Conservation (phyloP, 53 echinoderm and acorn worm genomes). For the Crossaster papposus region DNA sequence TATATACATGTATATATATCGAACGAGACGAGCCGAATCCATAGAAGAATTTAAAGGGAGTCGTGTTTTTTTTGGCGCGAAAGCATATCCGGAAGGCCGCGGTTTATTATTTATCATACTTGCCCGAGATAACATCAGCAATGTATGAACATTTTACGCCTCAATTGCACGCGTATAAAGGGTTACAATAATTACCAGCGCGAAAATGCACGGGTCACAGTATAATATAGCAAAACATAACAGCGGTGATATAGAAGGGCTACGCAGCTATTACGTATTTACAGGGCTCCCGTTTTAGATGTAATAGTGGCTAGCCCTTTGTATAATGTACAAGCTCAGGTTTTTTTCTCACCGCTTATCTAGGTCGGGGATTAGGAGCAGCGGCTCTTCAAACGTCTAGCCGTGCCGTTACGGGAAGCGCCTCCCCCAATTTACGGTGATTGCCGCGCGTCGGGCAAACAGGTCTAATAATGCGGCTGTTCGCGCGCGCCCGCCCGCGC, state of each 20-base stretch:
- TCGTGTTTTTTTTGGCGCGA: background rate
- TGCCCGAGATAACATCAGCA: background rate
- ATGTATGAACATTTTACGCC: background rate
- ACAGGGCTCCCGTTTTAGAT: background rate
- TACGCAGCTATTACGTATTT: background rate
- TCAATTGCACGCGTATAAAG: background rate
- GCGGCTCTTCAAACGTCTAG: constrained; percentile 47
- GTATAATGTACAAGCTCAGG: constrained; percentile 21
- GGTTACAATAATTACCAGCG: background rate
- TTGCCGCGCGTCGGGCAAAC: constrained; percentile 50
- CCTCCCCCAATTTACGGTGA: constrained; percentile 51
- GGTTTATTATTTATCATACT: background rate
- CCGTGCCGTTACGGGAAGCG: constrained; percentile 40
- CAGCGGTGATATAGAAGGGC: background rate
- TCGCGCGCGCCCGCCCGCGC: no score
- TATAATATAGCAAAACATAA: background rate
- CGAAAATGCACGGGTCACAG: background rate
- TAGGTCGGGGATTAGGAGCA: constrained; percentile 55
- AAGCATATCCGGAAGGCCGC: background rate
- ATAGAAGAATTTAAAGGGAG: no score
- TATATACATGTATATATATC: no score
- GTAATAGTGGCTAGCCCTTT: background rate
- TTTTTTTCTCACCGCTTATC: constrained; percentile 31
- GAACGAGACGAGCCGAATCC: no score
- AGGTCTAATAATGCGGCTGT: constrained; percentile 33